phyloP scores from a whole-genome alignment of 2,888 invertebrate genomes.

The Aleiodes testaceus region DNA sequence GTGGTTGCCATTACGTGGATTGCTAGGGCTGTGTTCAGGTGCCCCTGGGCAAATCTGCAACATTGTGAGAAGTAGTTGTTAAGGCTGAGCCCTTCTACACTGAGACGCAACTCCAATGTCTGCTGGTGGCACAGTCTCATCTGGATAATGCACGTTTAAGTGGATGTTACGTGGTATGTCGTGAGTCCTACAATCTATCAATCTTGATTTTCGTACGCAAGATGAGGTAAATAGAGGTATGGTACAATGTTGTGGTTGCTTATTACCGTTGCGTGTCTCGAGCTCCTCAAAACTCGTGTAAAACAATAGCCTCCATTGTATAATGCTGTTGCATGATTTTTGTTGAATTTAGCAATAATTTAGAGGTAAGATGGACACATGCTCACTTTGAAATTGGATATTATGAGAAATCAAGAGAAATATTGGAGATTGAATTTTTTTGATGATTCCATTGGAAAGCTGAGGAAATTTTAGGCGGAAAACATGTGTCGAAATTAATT shows the following conservation, averaged over 20 bases:
- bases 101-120: conserved; percentile 19
- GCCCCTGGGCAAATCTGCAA: conserved; percentile 52
- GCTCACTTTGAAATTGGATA: too few relatives aligned
- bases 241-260: conserved; percentile 8
- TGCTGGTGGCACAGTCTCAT: conserved; percentile 60
- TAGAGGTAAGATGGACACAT: too few relatives aligned
- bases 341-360: too few relatives aligned
- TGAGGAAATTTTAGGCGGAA: too few relatives aligned
- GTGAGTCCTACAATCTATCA: conserved; percentile 63
- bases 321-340: too few relatives aligned
- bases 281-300: too few relatives aligned
- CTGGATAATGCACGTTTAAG: conserved; percentile 69
- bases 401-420: too few relatives aligned
- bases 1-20: conserved; percentile 65
- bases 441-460: too few relatives aligned
- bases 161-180: conserved; percentile 63
- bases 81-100: conserved; percentile 11
- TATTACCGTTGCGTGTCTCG: conserved; percentile 7
- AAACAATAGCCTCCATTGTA: too few relatives aligned
- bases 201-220: conserved; percentile 62
- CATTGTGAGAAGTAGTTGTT: conserved; percentile 41
- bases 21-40: conserved; percentile 57
- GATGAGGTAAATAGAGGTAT: conserved; percentile 1
- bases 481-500: too few relatives aligned
- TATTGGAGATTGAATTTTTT: too few relatives aligned